Percentiles rank a stretch among this genome's conserved stretches.
Evolutionary conservation across 2,113 vertebrate genomes (phyloP).

Genomic region (Alligator sinensis): DNA sequence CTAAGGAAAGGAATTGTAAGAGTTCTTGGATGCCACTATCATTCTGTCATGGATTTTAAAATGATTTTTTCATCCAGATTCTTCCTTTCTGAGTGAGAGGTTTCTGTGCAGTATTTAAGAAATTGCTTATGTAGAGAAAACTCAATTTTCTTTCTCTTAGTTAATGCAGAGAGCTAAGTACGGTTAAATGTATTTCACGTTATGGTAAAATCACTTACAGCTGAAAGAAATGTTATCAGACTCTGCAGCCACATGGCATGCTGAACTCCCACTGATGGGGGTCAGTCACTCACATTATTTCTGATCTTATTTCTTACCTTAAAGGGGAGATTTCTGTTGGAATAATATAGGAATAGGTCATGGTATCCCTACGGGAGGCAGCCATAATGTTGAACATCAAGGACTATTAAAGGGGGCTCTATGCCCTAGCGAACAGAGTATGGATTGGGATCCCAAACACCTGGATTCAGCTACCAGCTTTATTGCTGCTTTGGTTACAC

Average conservation of each 20-base stretch:
- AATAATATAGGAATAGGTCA: too few species aligned
- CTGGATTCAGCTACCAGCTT: neutral
- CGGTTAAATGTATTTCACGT: neutral
- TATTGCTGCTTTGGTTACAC: neutral
- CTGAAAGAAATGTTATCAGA: neutral
- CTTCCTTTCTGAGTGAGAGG: neutral
- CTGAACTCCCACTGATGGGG: neutral
- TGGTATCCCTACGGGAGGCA: neutral
- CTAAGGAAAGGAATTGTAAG: accelerated
- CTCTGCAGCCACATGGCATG: neutral
- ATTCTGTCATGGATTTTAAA: neutral
- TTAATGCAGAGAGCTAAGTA: neutral
- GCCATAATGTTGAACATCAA: accelerated
- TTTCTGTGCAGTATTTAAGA: neutral
- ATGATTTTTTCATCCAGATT: neutral
- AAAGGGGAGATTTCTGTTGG: too few species aligned
- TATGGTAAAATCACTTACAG: neutral
- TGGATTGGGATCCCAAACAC: neutral
- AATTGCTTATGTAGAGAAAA: neutral
- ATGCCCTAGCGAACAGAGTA: neutral
- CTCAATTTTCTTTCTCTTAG: neutral
- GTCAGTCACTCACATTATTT: neutral
- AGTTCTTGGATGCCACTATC: neutral
- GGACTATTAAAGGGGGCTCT: accelerated
- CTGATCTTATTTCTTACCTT: neutral